Percentiles rank a stretch among this genome's conserved stretches.
Evolutionary conservation across 1,140 invertebrate species (phyloP).

Genomic region (Saccostrea glomerata): DNA sequence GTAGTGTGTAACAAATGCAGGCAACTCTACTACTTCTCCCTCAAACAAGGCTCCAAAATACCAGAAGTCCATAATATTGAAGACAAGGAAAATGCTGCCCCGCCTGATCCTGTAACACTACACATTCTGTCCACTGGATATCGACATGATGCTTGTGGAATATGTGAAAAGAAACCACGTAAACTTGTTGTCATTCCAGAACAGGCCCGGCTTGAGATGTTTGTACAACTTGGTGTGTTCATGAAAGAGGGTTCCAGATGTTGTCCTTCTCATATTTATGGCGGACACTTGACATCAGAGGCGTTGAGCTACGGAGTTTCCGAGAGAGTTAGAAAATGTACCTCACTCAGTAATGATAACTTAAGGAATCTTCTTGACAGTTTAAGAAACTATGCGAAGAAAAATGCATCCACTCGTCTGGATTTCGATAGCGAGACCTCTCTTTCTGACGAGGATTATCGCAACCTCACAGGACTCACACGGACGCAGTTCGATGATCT

Average conservation of each 20-base stretch:
- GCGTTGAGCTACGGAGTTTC: background rate
- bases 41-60: background rate
- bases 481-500: background rate
- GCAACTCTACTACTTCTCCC: background rate
- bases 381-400: background rate
- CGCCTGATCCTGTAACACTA: background rate
- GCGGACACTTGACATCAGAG: background rate
- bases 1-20: slow-evolving; percentile 20
- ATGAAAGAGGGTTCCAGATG: background rate
- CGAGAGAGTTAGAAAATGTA: background rate
- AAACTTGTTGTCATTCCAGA: background rate
- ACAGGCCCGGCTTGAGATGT: background rate
- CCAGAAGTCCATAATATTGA: background rate
- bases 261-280: slow-evolving; percentile 5
- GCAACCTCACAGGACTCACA: slow-evolving; percentile 1
- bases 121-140: background rate
- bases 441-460: slow-evolving; percentile 31
- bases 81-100: background rate
- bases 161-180: background rate
- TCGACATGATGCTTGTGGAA: slow-evolving; percentile 13
- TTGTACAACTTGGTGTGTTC: background rate
- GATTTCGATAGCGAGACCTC: slow-evolving; percentile 28
- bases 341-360: background rate
- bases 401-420: background rate
- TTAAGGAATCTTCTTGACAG: background rate